Evolutionary conservation across 2,797 vertebrate species (phyloP).

Genomic region (Rhincodon typus): DNA sequence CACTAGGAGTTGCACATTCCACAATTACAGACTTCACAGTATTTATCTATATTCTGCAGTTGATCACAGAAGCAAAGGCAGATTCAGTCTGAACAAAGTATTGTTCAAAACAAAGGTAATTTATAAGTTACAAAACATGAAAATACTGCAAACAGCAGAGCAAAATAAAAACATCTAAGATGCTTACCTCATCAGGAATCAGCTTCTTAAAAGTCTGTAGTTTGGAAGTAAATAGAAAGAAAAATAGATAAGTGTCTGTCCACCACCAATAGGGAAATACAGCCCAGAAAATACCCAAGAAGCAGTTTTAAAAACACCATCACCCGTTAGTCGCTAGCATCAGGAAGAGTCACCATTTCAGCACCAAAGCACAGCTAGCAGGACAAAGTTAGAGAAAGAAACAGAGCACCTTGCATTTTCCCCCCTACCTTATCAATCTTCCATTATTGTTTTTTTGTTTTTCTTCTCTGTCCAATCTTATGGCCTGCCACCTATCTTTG

Average conservation of each 20-base stretch:
- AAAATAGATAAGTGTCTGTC: slow-evolving; percentile 39
- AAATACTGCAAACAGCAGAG: slow-evolving; percentile 41
- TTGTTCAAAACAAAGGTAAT: neutral
- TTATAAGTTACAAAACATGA: slow-evolving; percentile 33
- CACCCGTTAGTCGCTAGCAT: neutral
- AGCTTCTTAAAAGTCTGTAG: slow-evolving; percentile 68
- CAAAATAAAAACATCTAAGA: slow-evolving; percentile 38
- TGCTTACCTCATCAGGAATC: slow-evolving; percentile 71
- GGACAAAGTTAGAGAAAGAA: neutral
- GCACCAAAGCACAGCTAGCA: neutral
- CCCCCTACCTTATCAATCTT: too few species aligned
- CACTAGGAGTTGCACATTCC: too few species aligned
- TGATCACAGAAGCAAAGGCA: neutral
- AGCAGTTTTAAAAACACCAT: neutral
- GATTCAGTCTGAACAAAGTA: neutral
- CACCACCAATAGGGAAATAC: slow-evolving; percentile 23
- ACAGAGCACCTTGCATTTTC: neutral
- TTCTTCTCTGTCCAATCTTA: too few species aligned
- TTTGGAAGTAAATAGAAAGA: slow-evolving; percentile 41
- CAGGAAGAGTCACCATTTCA: neutral
- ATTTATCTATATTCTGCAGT: neutral
- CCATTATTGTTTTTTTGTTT: too few species aligned
- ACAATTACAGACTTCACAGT: neutral
- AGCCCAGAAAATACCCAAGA: neutral
- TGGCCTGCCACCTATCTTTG: too few species aligned